Evolutionary conservation across 1,140 invertebrate genomes (phyloP).

Genomic region (Geopemphigus sp.): DNA sequence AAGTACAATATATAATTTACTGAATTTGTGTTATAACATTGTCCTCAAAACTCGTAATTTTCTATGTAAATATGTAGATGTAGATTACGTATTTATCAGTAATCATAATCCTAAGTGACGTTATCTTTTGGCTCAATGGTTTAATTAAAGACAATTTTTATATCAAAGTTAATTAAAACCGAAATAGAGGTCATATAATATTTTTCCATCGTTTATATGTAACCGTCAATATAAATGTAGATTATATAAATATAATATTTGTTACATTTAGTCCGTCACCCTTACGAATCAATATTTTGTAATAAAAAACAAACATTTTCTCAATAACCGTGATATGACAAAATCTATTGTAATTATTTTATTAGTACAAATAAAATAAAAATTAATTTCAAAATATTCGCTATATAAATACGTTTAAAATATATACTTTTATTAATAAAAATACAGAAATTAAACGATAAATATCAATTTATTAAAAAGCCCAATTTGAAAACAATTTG

Average conservation of each 20-base stretch:
- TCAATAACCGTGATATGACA: not conserved
- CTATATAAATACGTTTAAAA: no score
- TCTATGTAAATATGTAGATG: not conserved
- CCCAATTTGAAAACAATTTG: not conserved
- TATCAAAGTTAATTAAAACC: not conserved
- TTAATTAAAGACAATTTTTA: conserved; percentile 19
- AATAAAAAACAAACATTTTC: not conserved
- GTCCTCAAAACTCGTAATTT: not conserved
- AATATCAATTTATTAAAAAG: not conserved
- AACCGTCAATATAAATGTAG: not conserved
- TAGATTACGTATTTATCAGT: not conserved
- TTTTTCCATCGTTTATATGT: not conserved
- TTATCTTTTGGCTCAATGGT: not conserved
- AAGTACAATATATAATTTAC: not conserved
- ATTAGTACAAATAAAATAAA: no score
- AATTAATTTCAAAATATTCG: no score
- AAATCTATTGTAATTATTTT: not conserved
- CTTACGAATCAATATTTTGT: not conserved
- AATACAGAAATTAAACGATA: no score
- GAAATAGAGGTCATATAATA: not conserved
- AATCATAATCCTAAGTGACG: not conserved
- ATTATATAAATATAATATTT: no score
- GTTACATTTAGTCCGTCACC: not conserved
- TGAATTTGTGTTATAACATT: not conserved
- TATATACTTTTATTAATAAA: no score